Base-by-base conservation (phyloP, 2,888 invertebrate species). In the Hydriomena furcata region DNA sequence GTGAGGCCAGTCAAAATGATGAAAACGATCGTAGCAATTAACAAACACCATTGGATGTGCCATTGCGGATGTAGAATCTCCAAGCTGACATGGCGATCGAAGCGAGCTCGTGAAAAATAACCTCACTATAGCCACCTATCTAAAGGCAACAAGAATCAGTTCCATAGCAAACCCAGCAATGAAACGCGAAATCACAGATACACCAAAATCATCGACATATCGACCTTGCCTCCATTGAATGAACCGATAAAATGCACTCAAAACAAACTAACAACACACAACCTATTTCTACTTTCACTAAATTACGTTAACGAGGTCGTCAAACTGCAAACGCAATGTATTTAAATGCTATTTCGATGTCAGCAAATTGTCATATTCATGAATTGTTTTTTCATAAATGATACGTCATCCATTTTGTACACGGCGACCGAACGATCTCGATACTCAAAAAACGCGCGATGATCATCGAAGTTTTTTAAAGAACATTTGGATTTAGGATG, bases 251-350 rank as follows among this genome's bases (percentile, higher is more conserved):
- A 35, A 44, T 40, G 30, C 32, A 58, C 60, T 53, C 25, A 8
- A 61, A 63, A 51, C 34, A 48, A 68, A 69, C 66, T 67, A 63
- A 61, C 66, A 68, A 55, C 52, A 55, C 57, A 32, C 51, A 41
- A 56, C 63, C 66, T 72, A 76, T 75, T 71, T 68, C 68, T 62
- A 72, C 70, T 76, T 74, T 74, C 70, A 60, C 64, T 58, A 60
- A 54, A 61, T 63, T 62, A 62, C 53, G 50, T 45, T 57, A 73
- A 67, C 58, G 68, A 73, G 71, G 74, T 64, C 65, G 65, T 40
- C 54, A 41, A 66, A 69, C 66, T 55, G 60, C 58, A 58, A 59
- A 63, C 71, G 76, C 73, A 76, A 72, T 77, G 76, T 72, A 76
- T 65, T 59, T 50, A 48, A 54, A 48, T 44, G 30, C 43, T 71